Percentiles rank a stretch among this genome's conserved stretches.
phyloP scores from a whole-genome alignment of 2,888 invertebrate species.

The Lordiphosa fenestrarum region DNA sequence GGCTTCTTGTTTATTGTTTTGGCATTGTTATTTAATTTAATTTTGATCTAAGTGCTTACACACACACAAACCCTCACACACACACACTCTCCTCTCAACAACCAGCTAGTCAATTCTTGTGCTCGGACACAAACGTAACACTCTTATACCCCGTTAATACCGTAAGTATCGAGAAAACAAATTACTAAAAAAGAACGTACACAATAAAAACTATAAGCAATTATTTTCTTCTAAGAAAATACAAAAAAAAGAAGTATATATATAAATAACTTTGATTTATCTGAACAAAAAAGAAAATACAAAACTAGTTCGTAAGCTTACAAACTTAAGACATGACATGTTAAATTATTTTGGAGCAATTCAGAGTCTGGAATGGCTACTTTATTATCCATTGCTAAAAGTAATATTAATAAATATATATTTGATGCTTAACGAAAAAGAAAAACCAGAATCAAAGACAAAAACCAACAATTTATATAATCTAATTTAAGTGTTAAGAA shows the following conservation, averaged over 20 bases:
- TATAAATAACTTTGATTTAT: constrained; percentile 17
- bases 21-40: constrained; percentile 20
- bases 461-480: constrained; percentile 20
- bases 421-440: constrained; percentile 38
- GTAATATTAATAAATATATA: too few species aligned
- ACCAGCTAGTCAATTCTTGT: constrained; percentile 67
- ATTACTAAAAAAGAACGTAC: constrained; percentile 32
- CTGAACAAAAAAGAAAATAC: constrained; percentile 29
- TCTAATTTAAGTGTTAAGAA: constrained; percentile 59
- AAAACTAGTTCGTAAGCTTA: constrained; percentile 45
- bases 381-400: constrained; percentile 56
- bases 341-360: constrained; percentile 57
- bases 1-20: constrained; percentile 57
- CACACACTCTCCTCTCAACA: constrained; percentile 22
- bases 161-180: constrained; percentile 48
- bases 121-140: constrained; percentile 48
- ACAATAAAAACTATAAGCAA: constrained; percentile 71
- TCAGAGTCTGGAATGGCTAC: constrained; percentile 28
- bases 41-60: constrained; percentile 27
- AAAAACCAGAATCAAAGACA: constrained; percentile 29
- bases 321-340: constrained; percentile 39
- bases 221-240: constrained; percentile 67
- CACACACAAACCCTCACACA: constrained; percentile 19
- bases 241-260: constrained; percentile 43
- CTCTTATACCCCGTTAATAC: constrained; percentile 22